Evolutionary conservation across 2,888 invertebrate genomes (phyloP), one percentile per base, ranked within the genome.

Genomic region (Stenchaetothrips biformis): DNA sequence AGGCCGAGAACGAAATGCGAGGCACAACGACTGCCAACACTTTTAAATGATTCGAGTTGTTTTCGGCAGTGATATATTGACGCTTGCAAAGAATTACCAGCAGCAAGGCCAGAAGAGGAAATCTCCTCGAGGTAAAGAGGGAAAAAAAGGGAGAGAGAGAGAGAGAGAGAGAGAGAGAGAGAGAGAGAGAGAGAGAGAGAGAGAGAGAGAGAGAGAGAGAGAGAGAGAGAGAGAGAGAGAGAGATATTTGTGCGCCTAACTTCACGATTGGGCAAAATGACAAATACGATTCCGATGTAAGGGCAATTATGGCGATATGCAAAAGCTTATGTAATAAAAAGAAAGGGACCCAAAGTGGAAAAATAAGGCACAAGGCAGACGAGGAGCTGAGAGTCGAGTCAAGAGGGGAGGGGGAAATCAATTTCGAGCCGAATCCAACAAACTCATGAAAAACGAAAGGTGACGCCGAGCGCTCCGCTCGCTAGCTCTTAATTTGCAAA

Each of bases 251-350:
- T 11, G 53, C 37, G 8, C 53, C 53, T 18, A 53, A 53, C 53
- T 53, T 53, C 53, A 18, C 16, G 18, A 53, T 18, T 18, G 53
- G 53, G 13, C 16, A 37, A 13, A 13, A 53, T 74, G 67, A 74
- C 67, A 74, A 74, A 74, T 74, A 74, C 67, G 67, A 74, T 74
- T 74, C 67, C 67, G 25, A 74, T 74, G 67, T 74, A 74, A 25
- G 25, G 67, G 67, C 67, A 74, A 74, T 74, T 74, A 74, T 74
- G 67, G 67, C 25, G 67, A 74, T 74, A 74, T 25, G 67, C 67
- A 9, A 74, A 74, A 21, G 67, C 67, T 74, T 21, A 74, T 25
- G 21, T 25, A 74, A 74, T 74, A 74, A 74, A 74, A 74, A 25
- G 67, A 21, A 74, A 37, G 37, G 37, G 37, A 37, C 37, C 37